Evolutionary conservation across 2,888 invertebrate genomes (phyloP).

Genomic region (Tenthredo notha): DNA sequence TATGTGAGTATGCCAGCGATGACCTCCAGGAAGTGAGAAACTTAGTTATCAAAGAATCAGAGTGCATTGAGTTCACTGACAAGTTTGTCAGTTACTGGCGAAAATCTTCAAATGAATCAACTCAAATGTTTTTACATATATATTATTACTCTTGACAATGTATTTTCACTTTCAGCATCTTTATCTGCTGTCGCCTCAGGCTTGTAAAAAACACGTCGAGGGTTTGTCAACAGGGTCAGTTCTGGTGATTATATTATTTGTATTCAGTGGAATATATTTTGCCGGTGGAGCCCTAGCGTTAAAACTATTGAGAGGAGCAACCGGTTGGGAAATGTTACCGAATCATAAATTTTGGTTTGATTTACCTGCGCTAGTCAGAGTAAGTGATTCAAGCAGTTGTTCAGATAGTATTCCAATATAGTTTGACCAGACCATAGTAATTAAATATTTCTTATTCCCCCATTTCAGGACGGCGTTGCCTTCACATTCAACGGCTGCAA

Average conservation of each 20-base stretch:
- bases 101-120: neutral
- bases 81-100: neutral
- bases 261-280: conserved; percentile 82
- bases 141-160: neutral
- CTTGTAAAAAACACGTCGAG: conserved; percentile 78
- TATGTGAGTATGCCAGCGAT: neutral
- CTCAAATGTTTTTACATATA: no score
- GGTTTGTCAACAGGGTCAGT: conserved; percentile 83
- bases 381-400: conserved; percentile 74
- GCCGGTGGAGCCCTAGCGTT: conserved; percentile 84
- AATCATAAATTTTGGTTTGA: conserved; percentile 88
- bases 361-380: conserved; percentile 85
- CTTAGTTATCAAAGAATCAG: neutral
- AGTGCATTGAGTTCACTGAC: neutral
- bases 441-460: conserved; percentile 25
- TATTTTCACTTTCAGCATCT: conserved; percentile 78
- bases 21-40: neutral
- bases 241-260: conserved; percentile 83
- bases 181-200: conserved; percentile 79
- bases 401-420: neutral
- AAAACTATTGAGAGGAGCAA: conserved; percentile 85
- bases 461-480: conserved; percentile 83
- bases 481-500: conserved; percentile 83
- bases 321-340: conserved; percentile 87
- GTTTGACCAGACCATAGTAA: neutral